These are phyloP conservation scores for Pseudomyrmex cubaensis DNA, from an alignment of 1,140 invertebrate genomes.

Conservation along the genomic window DNA sequence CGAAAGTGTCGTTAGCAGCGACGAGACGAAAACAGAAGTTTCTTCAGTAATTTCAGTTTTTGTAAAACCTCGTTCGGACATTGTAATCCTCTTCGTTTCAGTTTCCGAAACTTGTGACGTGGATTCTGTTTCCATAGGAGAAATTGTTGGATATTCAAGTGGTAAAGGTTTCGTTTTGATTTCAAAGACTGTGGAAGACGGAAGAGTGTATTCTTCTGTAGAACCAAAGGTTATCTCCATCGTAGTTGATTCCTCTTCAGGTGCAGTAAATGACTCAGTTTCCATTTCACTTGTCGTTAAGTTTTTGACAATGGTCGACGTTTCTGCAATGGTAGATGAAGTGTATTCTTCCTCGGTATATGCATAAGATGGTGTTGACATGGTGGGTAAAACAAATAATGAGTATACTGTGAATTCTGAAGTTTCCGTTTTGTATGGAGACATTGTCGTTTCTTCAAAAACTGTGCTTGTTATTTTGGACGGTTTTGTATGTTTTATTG, in stretches of 20 bases:
- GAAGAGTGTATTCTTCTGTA: conserved; percentile 44
- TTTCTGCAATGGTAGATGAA: background rate
- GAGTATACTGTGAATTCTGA: conserved; percentile 11
- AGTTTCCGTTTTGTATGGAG: background rate
- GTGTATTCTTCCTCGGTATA: background rate
- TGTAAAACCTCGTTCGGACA: background rate
- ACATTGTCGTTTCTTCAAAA: background rate
- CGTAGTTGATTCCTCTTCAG: background rate
- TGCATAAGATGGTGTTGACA: background rate
- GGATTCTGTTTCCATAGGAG: background rate
- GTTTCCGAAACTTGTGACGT: background rate
- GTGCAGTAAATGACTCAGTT: background rate
- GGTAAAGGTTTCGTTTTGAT: conserved; percentile 10
- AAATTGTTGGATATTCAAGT: conserved; percentile 20
- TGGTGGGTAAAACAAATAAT: background rate
- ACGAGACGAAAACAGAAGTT: conserved; percentile 22
- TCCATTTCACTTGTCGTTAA: background rate
- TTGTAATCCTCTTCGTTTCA: background rate
- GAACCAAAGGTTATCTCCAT: conserved; percentile 16
- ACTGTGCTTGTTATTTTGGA: background rate
- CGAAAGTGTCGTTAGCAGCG: conserved; percentile 19
- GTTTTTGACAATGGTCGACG: background rate
- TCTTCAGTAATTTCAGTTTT: background rate
- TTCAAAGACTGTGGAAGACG: conserved; percentile 10
- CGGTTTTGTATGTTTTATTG: conserved; percentile 3